Evolutionary conservation across 2,797 vertebrate genomes (phyloP), one percentile per base, ranked within the genome.

Genomic region (Champsocephalus esox): DNA sequence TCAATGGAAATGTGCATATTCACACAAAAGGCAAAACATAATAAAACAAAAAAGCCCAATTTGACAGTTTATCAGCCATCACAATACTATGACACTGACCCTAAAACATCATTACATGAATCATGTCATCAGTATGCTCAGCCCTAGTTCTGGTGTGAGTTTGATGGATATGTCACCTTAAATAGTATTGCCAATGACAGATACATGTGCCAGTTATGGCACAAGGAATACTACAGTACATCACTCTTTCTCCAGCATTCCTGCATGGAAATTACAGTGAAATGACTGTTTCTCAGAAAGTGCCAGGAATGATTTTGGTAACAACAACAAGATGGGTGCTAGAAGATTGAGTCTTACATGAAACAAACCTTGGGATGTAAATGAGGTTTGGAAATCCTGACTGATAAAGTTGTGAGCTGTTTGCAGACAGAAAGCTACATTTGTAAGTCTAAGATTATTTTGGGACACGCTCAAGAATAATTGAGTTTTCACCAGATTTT

Each of bases 151-250:
- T 50, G 13, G 14, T 19, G 17, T 52, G 66, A 13, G 9, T 85
- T 88, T 89, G 82, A 90, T 66, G 81, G 83, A 91, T 88, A 79
- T 80, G 79, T 75, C 45, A 72, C 85, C 73, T 70, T 83, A 84
- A 91, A 81, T 83, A 85, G 82, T 86, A 71, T n/a, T 66, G 76
- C 79, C 86, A 81, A 72, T 85, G 90, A 90, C 87, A 67, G 74
- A 92, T 87, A 81, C 72, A 10, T 85, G 75, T 87, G 89, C 89
- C 90, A 84, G 67, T 66, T 19, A 2, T 1, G 45, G 68, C 64
- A 58, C 75, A n/a, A 74, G 58, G 44, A 66, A 66, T 28, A 77
- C 85, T 89, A 68, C 21, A 21, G 21, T 21, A 21, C 76, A 93
- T 90, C 87, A 89, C 82, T 82, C 43, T 60, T 73, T 73, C 75